Evolutionary conservation across 2,888 invertebrate species (phyloP).

Genomic region (Platerodrilus igneus): DNA sequence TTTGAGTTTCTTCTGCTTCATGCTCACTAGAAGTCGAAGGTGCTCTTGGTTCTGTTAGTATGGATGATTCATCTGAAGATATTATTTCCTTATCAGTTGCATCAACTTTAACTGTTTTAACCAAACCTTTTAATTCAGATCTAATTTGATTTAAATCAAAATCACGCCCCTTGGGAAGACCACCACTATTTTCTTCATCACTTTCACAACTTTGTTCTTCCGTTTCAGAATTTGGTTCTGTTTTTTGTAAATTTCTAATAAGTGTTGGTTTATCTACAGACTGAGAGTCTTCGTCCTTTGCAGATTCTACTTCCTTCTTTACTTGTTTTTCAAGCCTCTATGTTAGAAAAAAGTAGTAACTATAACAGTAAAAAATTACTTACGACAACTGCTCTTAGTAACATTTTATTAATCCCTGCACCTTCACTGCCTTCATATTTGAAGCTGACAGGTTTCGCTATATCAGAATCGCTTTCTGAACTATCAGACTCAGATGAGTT

Average conservation of each 20-base stretch:
- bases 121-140: constrained; percentile 77
- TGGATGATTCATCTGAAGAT: constrained; percentile 40
- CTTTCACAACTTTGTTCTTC: constrained; percentile 48
- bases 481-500: constrained; percentile 56
- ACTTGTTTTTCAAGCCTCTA: constrained; percentile 32
- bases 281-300: constrained; percentile 44
- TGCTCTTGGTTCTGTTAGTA: constrained; percentile 31
- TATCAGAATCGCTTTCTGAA: constrained; percentile 39
- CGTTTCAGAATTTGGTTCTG: no score
- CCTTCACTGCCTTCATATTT: constrained; percentile 41
- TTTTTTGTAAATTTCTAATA: constrained; percentile 45
- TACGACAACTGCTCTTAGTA: constrained; percentile 25
- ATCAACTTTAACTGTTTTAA: constrained; percentile 54
- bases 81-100: constrained; percentile 35
- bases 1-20: constrained; percentile 29
- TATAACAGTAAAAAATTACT: constrained; percentile 10
- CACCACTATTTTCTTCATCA: constrained; percentile 48
- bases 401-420: constrained; percentile 22
- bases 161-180: constrained; percentile 61
- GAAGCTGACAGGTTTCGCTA: constrained; percentile 38
- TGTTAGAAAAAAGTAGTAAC: not conserved
- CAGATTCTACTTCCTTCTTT: constrained; percentile 49
- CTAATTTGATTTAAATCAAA: constrained; percentile 82
- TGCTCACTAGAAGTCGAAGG: no score
- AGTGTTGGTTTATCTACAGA: constrained; percentile 34